Evolutionary conservation across 2,113 vertebrate species (phyloP), one percentile per base, ranked within the genome.

Genomic region (Naja naja): DNA sequence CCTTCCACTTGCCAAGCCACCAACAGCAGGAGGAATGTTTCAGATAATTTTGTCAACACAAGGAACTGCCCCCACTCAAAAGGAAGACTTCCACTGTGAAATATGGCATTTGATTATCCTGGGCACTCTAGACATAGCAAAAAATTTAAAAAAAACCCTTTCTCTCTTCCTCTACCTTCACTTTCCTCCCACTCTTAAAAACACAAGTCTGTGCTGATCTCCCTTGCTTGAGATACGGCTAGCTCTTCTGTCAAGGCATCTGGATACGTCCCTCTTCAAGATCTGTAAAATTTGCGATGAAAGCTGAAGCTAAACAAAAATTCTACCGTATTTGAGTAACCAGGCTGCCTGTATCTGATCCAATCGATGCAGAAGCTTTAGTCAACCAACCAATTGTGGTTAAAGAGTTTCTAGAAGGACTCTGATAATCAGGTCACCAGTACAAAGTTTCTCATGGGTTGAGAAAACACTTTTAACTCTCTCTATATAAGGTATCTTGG

Each of bases 1-100:
- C 92, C 55, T 93, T 89, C 89, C 54, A 87, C 89, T 53, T 87
- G 89, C 55, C 89, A 93, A 43, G 81, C 81, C 92, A 87, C 92
- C 89, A 85, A 30, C 88, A 39, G 45, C 74, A 90, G 88, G 88
- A 93, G 88, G 53, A 58, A 92, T 89, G 88, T 74, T 89, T 92
- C 92, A 58, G n/a, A 45, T 74, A 2, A 12, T 69, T 54, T 89
- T 30, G 43, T 85, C 92, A 69, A 54, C 88, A 34, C 30, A 30
- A 85, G 34, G 87, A 92, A 85, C 64, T 5, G 18, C 88, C 89
- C 92, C 88, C 69, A 92, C 92, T 93, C 69, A 20, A n/a, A 93
- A 60, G 18, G 3, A 55, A 93, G 88, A 10, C 54, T 93, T 93
- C 30, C 2, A 23, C 10, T 9, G 54, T 93, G 74, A 90, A 93